A percentile compares a stretch with the other conserved stretches of the same genome.
Evolutionary conservation across 1,140 invertebrate species (phyloP).

Genomic region (Lucilia cuprina): DNA sequence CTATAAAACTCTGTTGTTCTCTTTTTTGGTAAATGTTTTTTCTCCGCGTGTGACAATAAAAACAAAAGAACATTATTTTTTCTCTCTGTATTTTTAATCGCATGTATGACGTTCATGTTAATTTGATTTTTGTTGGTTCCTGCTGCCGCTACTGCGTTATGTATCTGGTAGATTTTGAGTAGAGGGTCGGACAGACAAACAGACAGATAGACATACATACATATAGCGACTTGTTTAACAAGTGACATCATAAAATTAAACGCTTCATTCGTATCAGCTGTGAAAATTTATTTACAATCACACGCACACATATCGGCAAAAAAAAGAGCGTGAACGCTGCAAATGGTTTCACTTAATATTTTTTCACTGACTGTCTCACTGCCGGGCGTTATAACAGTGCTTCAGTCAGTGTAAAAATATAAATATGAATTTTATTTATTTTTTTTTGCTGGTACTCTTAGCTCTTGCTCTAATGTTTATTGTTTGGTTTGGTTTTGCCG

Average conservation of each 20-base stretch:
- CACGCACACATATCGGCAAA: not conserved
- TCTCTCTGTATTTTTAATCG: not conserved
- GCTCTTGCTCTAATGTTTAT: not conserved
- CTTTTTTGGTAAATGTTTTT: not conserved
- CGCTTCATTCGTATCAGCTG: slow-evolving; percentile 33
- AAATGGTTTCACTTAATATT: not conserved
- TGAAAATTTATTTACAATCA: slow-evolving; percentile 32
- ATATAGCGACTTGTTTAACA: slow-evolving; percentile 27
- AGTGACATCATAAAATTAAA: slow-evolving; percentile 35
- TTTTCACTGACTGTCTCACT: not conserved
- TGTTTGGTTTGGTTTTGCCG: not conserved
- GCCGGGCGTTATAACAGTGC: not conserved
- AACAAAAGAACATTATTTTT: not conserved
- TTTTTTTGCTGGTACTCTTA: not conserved
- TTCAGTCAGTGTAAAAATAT: not conserved
- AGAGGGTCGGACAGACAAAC: not conserved
- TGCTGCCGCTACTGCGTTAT: not conserved
- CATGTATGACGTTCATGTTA: slow-evolving; percentile 8
- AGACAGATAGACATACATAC: not conserved
- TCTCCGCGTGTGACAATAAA: not conserved
- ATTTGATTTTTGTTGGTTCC: slow-evolving; percentile 8
- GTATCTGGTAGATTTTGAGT: too few relatives aligned
- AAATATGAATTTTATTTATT: not conserved
- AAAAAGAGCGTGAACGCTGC: not conserved
- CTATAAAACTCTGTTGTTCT: not conserved